Base-by-base conservation (phyloP, 2,797 vertebrate species). In the Schizopygopsis malacanthus region DNA sequence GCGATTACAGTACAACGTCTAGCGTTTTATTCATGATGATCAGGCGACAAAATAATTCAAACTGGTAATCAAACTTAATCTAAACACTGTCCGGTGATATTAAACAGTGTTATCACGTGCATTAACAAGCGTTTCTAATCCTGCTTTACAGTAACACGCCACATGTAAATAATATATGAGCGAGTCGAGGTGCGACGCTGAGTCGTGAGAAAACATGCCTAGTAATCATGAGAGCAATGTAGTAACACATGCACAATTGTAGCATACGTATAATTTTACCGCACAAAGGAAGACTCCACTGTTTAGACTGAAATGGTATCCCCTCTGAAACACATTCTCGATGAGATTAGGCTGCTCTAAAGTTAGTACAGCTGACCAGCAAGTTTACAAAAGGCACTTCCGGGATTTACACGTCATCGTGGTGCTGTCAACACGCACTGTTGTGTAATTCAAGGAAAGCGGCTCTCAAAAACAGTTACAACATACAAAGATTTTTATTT, bases 301-400 rank as follows among this genome's bases (percentile, higher is more conserved):
- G 67, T 81, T 83, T 25, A 88, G 2, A 65, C 4, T 2, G 13
- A 65, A 45, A 47, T 18, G 8, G n/a, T 63, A 33, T 56, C 25
- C n/a, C 28, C n/a, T 45, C 10, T 69, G 12, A 69, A 28, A 63
- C 22, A 45, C 89, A 86, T 88, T 43, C 4, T 69, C 7, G 33
- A 18, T 15, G 33, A n/a, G 37, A 22, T 22, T 61, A 9, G 13
- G 22, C 0, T 16, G 47, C 75, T 76, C 13, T 47, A 52, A 83
- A 81, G 75, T 77, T 54, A n/a, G 33, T 4, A 47, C 84, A 80
- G 59, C 67, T 37, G 63, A 83, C 28, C 28, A 50, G 70, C 82
- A 88, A 88, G 71, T 87, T 89, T 89, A 77, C 85, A 61, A 75
- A 79, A 59, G 45, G 37, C 81, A 87, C 85, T 88, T 90, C 87